Conservation (phyloP, 2,888 invertebrate genomes). For the Trichopoda pennipes region DNA sequence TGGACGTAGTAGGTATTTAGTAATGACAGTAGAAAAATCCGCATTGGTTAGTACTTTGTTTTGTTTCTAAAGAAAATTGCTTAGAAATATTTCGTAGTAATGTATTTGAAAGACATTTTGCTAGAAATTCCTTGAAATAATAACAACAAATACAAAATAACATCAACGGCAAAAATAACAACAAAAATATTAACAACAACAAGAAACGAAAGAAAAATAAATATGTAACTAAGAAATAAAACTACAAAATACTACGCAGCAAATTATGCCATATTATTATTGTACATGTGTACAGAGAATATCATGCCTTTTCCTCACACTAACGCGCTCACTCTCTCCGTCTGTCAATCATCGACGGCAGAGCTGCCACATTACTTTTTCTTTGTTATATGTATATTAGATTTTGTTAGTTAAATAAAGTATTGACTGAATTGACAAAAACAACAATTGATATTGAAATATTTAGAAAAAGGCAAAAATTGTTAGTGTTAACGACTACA, state of each 20-base stretch:
- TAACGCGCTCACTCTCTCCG: background rate
- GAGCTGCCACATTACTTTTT: conserved; percentile 19
- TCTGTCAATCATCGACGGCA: background rate
- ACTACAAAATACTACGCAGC: conserved; percentile 70
- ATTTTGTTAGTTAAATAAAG: too few species aligned
- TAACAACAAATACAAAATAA: conserved; percentile 41
- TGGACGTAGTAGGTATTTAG: background rate
- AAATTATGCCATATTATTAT: conserved; percentile 67
- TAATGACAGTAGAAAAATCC: conserved; percentile 15
- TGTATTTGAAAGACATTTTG: conserved; percentile 54
- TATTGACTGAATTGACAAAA: too few species aligned
- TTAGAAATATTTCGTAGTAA: conserved; percentile 13
- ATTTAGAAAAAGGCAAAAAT: too few species aligned
- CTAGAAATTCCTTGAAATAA: conserved; percentile 54
- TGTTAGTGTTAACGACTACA: too few species aligned
- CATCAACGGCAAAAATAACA: conserved; percentile 27
- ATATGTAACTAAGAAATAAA: conserved; percentile 62
- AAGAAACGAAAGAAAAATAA: conserved; percentile 47
- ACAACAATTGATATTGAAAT: too few species aligned
- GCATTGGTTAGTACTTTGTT: conserved; percentile 22
- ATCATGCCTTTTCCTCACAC: conserved; percentile 25
- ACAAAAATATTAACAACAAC: conserved; percentile 32
- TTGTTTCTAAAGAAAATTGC: conserved; percentile 7
- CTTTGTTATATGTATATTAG: too few species aligned
- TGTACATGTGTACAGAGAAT: conserved; percentile 52